Evolutionary conservation across 1,140 invertebrate species (phyloP), one percentile per base, ranked within the genome.

Genomic region (Ceratina japonica): DNA sequence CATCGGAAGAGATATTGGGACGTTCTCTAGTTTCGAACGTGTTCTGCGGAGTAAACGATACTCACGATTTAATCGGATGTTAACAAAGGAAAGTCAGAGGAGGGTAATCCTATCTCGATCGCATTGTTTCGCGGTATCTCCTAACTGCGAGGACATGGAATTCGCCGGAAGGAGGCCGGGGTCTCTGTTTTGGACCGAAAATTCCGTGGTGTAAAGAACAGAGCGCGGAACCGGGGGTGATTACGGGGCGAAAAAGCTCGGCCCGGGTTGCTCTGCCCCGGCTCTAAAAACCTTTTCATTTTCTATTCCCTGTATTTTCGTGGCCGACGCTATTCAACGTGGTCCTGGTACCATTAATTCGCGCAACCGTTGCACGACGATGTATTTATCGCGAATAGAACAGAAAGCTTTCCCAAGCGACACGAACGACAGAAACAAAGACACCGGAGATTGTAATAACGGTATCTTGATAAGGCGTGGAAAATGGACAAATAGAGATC

Each of bases 61-160:
- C n/a, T 8, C 49, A 51, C 27, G 27, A 65, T 27, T 16, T 15
- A 24, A 18, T 56, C 16, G 62, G 65, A 65, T 24, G 20, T 51
- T 31, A 65, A 64, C 24, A 75, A 66, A 75, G 8, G 61, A 1
- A 2, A 10, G 52, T 12, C 13, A 54, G 0, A 3, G 10, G 22
- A 13, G 24, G 54, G 24, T 49, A 76, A 61, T 70, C 58, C 75
- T 52, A 70, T 31, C 65, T 52, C 10, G 44, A 70, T 77, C 75
- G 56, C 37, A 70, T 52, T 69, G 74, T 69, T 61, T 61, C 37
- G 5, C 37, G 37, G 15, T 13, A 37, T 20, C 56, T 69, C 37
- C 15, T 37, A 20, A 44, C 22, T 15, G 20, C 1, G 16, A 59
- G 37, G 22, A 31, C 37, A 7, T 7, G 44, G 64, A 62, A 22